Evolutionary conservation across 2,797 vertebrate species (phyloP).

Genomic region (Schizopygopsis malacanthus): DNA sequence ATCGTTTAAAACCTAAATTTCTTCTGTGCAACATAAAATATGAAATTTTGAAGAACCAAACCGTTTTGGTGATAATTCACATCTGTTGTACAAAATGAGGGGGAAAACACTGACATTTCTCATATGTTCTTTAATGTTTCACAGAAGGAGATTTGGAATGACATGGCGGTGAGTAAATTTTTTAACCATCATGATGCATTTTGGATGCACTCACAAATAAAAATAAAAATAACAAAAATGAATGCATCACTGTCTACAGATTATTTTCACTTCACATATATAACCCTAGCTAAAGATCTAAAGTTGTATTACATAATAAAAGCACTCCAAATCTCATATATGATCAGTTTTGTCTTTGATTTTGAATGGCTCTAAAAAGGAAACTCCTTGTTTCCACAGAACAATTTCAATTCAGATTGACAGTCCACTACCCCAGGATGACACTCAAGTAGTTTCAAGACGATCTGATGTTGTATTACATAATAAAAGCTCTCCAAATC

Average conservation of each 20-base stretch:
- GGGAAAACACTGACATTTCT: not conserved
- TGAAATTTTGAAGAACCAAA: not conserved
- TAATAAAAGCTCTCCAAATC: no score
- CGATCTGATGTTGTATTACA: no score
- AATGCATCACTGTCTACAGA: not conserved
- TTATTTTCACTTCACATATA: not conserved
- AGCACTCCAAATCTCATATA: no score
- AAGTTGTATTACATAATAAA: no score
- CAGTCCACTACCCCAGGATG: no score
- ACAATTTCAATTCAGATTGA: no score
- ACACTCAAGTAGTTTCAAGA: no score
- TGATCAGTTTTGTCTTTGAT: no score
- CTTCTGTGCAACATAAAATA: not conserved
- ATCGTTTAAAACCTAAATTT: not conserved
- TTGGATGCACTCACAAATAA: not conserved
- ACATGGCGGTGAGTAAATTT: not conserved
- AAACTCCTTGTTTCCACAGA: no score
- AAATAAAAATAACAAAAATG: not conserved
- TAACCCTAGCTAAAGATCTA: not conserved
- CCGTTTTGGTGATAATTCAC: not conserved
- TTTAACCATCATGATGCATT: not conserved
- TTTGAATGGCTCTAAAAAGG: no score
- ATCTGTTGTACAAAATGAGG: not conserved
- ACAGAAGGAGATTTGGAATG: not conserved
- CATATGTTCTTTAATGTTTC: not conserved